phyloP scores from a whole-genome alignment of 2,888 invertebrate genomes.

The Mactromeris polynyma region DNA sequence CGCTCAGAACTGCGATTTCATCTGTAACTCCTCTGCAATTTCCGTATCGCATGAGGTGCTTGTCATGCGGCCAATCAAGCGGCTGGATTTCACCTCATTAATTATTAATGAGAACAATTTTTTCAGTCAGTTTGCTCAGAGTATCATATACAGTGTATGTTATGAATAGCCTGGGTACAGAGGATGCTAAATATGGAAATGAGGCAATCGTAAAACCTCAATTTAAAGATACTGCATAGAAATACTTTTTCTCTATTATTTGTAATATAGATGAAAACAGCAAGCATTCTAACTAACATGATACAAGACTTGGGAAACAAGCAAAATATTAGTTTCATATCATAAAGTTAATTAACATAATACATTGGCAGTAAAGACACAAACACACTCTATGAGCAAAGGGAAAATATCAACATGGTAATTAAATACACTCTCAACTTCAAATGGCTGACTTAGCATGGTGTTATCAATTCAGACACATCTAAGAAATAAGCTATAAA shows the following conservation, averaged over 20 bases:
- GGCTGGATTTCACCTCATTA: no score
- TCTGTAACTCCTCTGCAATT: no score
- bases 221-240: no score
- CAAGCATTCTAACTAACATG: neutral
- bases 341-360: neutral
- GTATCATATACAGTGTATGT: no score
- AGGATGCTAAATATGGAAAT: no score
- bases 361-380: neutral
- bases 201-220: no score
- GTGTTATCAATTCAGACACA: neutral
- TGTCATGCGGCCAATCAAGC: no score
- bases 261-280: neutral
- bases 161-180: no score
- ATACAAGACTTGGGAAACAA: neutral
- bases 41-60: no score
- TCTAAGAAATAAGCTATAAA: neutral
- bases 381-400: neutral
- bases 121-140: no score
- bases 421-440: neutral
- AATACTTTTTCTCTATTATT: neutral
- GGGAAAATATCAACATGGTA: neutral
- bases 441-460: neutral
- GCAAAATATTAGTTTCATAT: slow-evolving; percentile 10
- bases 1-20: no score
- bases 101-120: no score